A percentile compares a stretch with the other conserved stretches of the same genome.
Conservation (phyloP, 2,113 vertebrate species). For the Poeciliopsis prolifica region DNA sequence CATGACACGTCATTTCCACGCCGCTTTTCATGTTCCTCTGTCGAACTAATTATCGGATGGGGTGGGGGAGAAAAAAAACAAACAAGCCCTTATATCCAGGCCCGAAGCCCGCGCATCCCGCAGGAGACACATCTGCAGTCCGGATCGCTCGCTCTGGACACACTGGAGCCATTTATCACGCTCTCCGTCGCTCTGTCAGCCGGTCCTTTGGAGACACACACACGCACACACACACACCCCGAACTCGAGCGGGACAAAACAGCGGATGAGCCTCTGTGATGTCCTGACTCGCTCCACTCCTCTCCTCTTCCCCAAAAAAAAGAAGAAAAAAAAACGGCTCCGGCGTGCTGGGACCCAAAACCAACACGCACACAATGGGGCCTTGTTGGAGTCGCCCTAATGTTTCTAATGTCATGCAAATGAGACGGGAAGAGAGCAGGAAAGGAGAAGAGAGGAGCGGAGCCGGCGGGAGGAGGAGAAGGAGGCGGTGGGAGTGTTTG, state of each 20-base stretch:
- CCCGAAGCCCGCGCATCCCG: conserved; percentile 15
- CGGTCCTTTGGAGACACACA: conserved; percentile 66
- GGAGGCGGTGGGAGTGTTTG: conserved; percentile 79
- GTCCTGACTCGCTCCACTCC: conserved; percentile 71
- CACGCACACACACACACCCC: conserved; percentile 12
- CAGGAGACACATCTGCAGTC: conserved; percentile 51
- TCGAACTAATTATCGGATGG: conserved; percentile 52
- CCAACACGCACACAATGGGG: conserved; percentile 82
- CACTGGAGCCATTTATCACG: conserved; percentile 56
- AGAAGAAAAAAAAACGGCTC: conserved; percentile 15
- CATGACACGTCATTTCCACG: conserved; percentile 43
- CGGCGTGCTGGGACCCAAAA: conserved; percentile 77
- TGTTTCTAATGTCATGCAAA: conserved; percentile 86
- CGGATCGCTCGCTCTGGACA: conserved; percentile 50
- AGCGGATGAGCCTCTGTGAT: conserved; percentile 74
- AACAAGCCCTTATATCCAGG: conserved; percentile 38
- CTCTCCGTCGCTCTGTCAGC: conserved; percentile 55
- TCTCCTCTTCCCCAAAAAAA: conserved; percentile 51
- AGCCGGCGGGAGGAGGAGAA: conserved; percentile 54
- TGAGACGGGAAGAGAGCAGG: conserved; percentile 68
- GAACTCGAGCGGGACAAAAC: conserved; percentile 75
- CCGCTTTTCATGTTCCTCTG: conserved; percentile 43
- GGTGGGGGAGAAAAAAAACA: conserved; percentile 29
- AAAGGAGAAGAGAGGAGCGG: conserved; percentile 64
- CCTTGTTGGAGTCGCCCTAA: conserved; percentile 80